These are phyloP conservation scores for Hyperoplus immaculatus DNA, from an alignment of 2,797 vertebrate species.

Conservation along the genomic window DNA sequence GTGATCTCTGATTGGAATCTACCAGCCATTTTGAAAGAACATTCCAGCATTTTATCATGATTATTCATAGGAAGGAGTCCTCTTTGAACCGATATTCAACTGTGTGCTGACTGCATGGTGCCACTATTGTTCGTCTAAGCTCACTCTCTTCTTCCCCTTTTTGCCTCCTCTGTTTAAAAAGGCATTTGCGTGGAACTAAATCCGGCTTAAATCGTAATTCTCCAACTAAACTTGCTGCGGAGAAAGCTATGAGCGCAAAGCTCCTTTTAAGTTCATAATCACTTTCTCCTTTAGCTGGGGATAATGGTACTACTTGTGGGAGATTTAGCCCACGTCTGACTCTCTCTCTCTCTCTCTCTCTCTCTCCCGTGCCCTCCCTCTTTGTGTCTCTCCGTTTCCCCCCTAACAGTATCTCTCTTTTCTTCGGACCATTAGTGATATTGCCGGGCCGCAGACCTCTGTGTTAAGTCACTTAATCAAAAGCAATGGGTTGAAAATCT, in stretches of 20 bases:
- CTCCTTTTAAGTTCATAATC: constrained; percentile 86
- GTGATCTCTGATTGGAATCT: not conserved
- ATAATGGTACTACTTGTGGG: constrained; percentile 91
- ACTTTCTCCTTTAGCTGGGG: constrained; percentile 88
- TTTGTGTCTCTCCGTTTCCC: constrained; percentile 54
- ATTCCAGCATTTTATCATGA: not conserved
- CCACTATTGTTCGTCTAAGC: constrained; percentile 41
- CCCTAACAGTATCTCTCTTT: constrained; percentile 86
- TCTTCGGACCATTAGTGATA: constrained; percentile 99
- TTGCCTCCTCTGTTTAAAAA: constrained; percentile 62
- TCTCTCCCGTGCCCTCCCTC: constrained; percentile 37
- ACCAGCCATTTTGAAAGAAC: not conserved
- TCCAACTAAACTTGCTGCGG: constrained; percentile 82
- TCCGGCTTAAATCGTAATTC: constrained; percentile 79
- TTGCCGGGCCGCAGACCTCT: constrained; percentile 95
- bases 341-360: constrained; percentile 32
- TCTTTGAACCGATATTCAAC: not conserved
- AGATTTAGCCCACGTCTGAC: constrained; percentile 74
- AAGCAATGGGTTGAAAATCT: constrained; percentile 99
- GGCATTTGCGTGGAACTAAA: constrained; percentile 74
- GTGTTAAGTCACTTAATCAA: constrained; percentile 99
- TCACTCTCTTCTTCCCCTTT: constrained; percentile 11
- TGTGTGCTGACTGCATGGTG: constrained; percentile 1
- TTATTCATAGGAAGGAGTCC: not conserved
- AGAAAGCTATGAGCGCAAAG: constrained; percentile 77